Conservation (phyloP, 2,888 invertebrate genomes). For the Andricus curvator region DNA sequence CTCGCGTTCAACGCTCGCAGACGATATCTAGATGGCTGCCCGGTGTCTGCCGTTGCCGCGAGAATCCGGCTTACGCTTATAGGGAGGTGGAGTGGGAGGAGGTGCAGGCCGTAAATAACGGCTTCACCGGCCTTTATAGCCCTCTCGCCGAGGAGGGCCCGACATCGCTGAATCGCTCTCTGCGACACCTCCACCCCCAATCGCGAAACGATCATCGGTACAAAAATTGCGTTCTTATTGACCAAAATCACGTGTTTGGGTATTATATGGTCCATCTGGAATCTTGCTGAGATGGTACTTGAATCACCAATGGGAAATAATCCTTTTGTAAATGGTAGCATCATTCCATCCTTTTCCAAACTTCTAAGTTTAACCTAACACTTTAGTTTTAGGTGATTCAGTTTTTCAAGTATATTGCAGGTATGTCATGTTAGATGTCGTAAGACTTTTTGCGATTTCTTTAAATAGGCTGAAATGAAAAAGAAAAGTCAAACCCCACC, state of each 20-base stretch:
- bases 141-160: slow-evolving; percentile 7
- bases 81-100: slow-evolving; percentile 55
- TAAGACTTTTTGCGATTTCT: no score
- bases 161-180: slow-evolving; percentile 26
- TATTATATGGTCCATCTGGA: no score
- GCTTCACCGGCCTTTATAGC: slow-evolving; percentile 54
- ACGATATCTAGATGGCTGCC: slow-evolving; percentile 67
- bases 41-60: slow-evolving; percentile 62
- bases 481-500: no score
- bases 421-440: no score
- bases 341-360: no score
- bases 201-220: neutral
- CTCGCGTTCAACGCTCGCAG: slow-evolving; percentile 67
- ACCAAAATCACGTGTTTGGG: neutral
- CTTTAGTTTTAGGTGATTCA: no score
- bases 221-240: slow-evolving; percentile 4
- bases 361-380: no score
- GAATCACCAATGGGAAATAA: neutral
- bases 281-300: neutral
- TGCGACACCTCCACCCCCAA: slow-evolving; percentile 34
- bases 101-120: slow-evolving; percentile 68
- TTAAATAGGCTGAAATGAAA: no score
- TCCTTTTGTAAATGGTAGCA: neutral
- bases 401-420: no score
- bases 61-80: slow-evolving; percentile 62